These are phyloP conservation scores for Cephus pulcher DNA, from an alignment of 2,888 invertebrate species.

Conservation along the genomic window DNA sequence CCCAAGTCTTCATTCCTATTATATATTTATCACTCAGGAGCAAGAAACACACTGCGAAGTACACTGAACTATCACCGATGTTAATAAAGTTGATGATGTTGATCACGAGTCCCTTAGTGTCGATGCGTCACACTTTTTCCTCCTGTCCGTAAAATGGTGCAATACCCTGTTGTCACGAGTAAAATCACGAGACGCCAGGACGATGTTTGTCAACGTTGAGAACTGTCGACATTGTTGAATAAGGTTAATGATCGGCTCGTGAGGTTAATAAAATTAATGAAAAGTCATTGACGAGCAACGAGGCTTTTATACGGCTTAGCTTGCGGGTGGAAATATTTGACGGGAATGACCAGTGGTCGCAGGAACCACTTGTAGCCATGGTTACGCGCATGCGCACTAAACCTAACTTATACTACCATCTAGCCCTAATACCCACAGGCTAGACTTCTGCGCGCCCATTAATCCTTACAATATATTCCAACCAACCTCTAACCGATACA, in stretches of 20 bases:
- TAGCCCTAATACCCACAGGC: not conserved
- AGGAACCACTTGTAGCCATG: slow-evolving; percentile 32
- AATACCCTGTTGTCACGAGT: not conserved
- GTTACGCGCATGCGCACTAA: slow-evolving; percentile 34
- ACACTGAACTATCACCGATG: not conserved
- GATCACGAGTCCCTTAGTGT: not conserved
- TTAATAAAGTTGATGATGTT: not conserved
- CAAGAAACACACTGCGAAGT: not conserved
- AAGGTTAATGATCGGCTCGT: not conserved
- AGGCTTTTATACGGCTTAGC: slow-evolving; percentile 16
- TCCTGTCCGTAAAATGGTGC: not conserved
- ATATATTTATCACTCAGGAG: not conserved
- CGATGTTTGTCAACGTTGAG: not conserved
- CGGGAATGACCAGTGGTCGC: slow-evolving; percentile 18
- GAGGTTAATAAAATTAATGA: not conserved
- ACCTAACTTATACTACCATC: not conserved
- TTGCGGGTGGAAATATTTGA: slow-evolving; percentile 19
- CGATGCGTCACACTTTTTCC: not conserved
- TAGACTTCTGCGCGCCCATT: not conserved
- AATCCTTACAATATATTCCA: not conserved
- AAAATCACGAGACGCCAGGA: not conserved
- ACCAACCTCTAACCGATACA: not conserved
- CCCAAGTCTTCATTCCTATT: not conserved
- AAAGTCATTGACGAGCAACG: slow-evolving; percentile 10
- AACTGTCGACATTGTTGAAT: not conserved